Percentiles rank a stretch among this genome's conserved stretches.
phyloP scores from a whole-genome alignment of 2,113 vertebrate species.

The Pseudopodoces humilis region DNA sequence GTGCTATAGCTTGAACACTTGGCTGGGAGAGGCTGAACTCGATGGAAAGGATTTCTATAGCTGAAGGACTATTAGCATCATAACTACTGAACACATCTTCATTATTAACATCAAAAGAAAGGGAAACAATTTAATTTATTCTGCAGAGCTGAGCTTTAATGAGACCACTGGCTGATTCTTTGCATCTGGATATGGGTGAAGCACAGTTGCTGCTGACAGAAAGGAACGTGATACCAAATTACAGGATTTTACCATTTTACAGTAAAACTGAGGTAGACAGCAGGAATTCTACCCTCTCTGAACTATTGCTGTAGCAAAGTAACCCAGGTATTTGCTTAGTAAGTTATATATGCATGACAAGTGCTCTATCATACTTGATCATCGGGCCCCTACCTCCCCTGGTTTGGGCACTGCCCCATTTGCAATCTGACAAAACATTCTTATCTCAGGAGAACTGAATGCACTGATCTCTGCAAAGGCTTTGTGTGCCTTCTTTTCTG shows the following conservation, averaged over 20 bases:
- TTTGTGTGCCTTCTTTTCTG: neutral
- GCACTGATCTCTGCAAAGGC: neutral
- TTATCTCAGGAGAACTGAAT: neutral
- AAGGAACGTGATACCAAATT: neutral
- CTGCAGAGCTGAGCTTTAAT: neutral
- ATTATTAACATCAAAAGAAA: neutral
- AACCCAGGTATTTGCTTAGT: neutral
- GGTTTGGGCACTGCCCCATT: neutral
- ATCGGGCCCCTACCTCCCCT: neutral
- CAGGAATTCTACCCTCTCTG: neutral
- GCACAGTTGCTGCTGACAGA: neutral
- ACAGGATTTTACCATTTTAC: neutral
- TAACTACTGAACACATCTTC: neutral
- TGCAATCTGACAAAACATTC: neutral
- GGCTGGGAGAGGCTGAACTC: neutral
- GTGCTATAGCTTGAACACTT: neutral
- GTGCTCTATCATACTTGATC: neutral
- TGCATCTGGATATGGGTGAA: neutral
- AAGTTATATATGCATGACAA: neutral
- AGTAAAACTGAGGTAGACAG: neutral
- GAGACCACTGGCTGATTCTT: conserved; percentile 4
- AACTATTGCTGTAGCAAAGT: neutral
- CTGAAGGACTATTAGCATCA: neutral
- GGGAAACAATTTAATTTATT: neutral
- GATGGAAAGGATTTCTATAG: neutral